These are phyloP conservation scores for Holacanthus passer DNA, from an alignment of 2,113 vertebrate species.

Conservation along the genomic window DNA sequence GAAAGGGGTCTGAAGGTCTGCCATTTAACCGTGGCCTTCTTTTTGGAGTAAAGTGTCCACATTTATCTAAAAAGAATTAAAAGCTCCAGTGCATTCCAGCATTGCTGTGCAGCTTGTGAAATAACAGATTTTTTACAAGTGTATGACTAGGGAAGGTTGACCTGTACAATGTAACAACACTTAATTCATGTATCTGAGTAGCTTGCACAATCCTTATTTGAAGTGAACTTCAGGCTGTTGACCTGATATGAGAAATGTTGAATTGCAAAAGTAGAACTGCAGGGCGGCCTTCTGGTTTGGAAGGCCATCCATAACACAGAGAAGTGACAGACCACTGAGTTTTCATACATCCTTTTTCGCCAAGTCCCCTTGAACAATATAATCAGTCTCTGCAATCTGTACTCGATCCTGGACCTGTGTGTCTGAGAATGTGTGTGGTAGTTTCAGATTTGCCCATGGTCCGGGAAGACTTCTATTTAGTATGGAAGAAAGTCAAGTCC, in stretches of 20 bases:
- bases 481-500: neutral
- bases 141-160: neutral
- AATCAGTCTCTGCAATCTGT: neutral
- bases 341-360: neutral
- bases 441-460: neutral
- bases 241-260: neutral
- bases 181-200: neutral
- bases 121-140: neutral
- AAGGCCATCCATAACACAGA: neutral
- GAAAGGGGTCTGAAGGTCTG: neutral
- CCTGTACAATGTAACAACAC: neutral
- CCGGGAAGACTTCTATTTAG: neutral
- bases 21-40: neutral
- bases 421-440: neutral
- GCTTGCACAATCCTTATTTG: slow-evolving; percentile 3
- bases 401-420: slow-evolving; percentile 1
- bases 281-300: neutral
- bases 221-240: slow-evolving; percentile 30
- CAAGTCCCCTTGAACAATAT: neutral
- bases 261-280: neutral
- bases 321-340: neutral
- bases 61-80: neutral
- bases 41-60: neutral
- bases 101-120: neutral
- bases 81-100: neutral